Percentiles rank a stretch among this genome's conserved stretches.
phyloP scores from a whole-genome alignment of 1,140 invertebrate genomes.

The Zaprionus kolodkinae region DNA sequence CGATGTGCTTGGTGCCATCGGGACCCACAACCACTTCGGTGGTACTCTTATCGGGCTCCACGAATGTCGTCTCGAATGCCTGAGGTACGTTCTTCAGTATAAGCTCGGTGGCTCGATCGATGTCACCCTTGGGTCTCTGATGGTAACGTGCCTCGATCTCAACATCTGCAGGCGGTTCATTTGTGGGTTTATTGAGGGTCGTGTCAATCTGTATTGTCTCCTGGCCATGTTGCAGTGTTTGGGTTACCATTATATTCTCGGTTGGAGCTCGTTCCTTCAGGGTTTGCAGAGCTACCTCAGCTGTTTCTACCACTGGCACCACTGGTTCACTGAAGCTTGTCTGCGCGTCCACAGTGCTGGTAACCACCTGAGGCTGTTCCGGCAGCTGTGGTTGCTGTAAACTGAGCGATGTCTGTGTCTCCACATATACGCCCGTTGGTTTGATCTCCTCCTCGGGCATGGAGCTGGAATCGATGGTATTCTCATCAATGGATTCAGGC shows the following conservation, averaged over 20 bases:
- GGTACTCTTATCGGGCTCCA: slow-evolving; percentile 91
- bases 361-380: slow-evolving; percentile 60
- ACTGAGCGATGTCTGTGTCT: slow-evolving; percentile 85
- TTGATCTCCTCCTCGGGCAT: slow-evolving; percentile 81
- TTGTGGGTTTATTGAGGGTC: slow-evolving; percentile 85
- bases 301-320: slow-evolving; percentile 50
- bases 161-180: slow-evolving; percentile 86
- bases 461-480: slow-evolving; percentile 72
- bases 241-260: slow-evolving; percentile 90
- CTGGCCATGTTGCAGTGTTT: slow-evolving; percentile 88
- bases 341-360: slow-evolving; percentile 87
- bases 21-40: slow-evolving; percentile 91
- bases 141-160: slow-evolving; percentile 91
- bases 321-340: slow-evolving; percentile 85
- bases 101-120: slow-evolving; percentile 80
- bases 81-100: slow-evolving; percentile 86
- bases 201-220: slow-evolving; percentile 92
- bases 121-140: slow-evolving; percentile 70
- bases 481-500: slow-evolving; percentile 63
- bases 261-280: slow-evolving; percentile 81
- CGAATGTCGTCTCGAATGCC: slow-evolving; percentile 90
- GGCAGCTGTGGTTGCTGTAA: slow-evolving; percentile 55
- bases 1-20: slow-evolving; percentile 92
- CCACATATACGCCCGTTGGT: slow-evolving; percentile 67
- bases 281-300: slow-evolving; percentile 75